Conservation (phyloP, 1,140 invertebrate species). For the Lepidurus arcticus region DNA sequence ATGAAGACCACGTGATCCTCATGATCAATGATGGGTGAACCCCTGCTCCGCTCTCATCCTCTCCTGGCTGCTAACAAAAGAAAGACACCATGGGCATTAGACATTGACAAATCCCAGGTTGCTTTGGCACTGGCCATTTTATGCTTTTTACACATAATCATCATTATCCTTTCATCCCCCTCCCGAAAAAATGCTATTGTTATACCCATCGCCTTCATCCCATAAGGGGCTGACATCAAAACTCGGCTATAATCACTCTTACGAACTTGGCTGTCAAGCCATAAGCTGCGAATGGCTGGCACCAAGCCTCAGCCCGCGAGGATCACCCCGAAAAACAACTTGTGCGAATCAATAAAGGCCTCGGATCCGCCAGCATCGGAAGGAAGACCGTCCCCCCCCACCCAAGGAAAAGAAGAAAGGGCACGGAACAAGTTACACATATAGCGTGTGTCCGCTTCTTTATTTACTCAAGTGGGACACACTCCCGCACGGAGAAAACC, state of each 20-base stretch:
- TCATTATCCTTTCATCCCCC: background rate
- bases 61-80: background rate
- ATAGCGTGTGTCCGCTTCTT: background rate
- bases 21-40: conserved; percentile 12
- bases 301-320: too few relatives aligned
- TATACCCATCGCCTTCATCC: background rate
- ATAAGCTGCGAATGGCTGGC: too few relatives aligned
- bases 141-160: background rate
- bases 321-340: background rate
- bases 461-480: conserved; percentile 10
- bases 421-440: background rate
- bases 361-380: background rate
- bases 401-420: background rate
- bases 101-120: conserved; percentile 12
- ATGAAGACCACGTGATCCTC: conserved; percentile 18
- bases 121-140: conserved; percentile 13
- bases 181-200: background rate
- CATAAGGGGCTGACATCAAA: too few relatives aligned
- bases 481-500: background rate
- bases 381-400: background rate
- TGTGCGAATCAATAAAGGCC: background rate
- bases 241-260: too few relatives aligned
- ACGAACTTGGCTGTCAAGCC: too few relatives aligned
- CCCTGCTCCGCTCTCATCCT: conserved; percentile 20
- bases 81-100: background rate